Conservation (phyloP, 2,113 vertebrate genomes). For the Jaculus jaculus region DNA sequence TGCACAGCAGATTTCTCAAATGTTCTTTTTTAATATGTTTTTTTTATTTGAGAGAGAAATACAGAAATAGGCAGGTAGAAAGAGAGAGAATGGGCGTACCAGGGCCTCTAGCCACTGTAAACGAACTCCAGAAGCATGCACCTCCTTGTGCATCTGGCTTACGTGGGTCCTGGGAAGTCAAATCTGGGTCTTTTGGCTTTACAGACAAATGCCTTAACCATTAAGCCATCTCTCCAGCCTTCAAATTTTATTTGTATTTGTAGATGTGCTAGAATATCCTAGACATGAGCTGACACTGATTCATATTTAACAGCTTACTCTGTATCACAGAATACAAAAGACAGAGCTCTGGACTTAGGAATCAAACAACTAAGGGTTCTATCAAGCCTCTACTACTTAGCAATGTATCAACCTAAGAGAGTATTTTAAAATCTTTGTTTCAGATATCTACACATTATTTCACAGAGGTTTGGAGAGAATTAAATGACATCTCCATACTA, state of each 20-base stretch:
- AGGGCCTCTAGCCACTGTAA: too few relatives aligned
- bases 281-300: not conserved
- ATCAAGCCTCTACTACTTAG: not conserved
- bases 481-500: conserved; percentile 13
- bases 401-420: not conserved
- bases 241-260: not conserved
- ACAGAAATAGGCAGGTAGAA: too few relatives aligned
- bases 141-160: too few relatives aligned
- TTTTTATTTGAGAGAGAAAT: too few relatives aligned
- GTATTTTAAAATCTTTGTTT: conserved; percentile 20
- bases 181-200: too few relatives aligned
- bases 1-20: not conserved
- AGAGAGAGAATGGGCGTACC: too few relatives aligned
- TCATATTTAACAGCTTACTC: not conserved
- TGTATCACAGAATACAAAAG: not conserved
- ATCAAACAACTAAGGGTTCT: not conserved
- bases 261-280: not conserved
- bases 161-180: too few relatives aligned
- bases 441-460: not conserved
- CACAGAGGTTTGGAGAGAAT: not conserved
- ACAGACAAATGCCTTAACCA: too few relatives aligned
- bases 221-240: too few relatives aligned
- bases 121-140: too few relatives aligned
- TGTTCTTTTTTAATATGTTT: too few relatives aligned
- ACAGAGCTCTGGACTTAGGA: not conserved